phyloP scores from a whole-genome alignment of 2,113 vertebrate species.

The Tetraodon nigroviridis region DNA sequence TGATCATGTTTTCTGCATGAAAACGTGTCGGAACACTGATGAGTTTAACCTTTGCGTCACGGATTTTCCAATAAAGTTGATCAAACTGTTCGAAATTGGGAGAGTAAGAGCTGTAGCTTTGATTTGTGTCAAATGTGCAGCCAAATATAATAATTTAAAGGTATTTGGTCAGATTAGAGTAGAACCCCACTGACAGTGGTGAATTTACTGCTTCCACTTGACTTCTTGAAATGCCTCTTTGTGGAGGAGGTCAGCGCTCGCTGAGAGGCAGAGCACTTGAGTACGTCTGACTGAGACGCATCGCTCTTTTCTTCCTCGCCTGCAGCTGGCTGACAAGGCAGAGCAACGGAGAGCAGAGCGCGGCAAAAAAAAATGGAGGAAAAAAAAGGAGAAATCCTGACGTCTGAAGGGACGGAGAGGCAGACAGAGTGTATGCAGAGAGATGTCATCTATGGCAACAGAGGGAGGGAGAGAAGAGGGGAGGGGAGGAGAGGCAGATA shows the following conservation, averaged over 20 bases:
- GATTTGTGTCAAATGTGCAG: slow-evolving; percentile 7
- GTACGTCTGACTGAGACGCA: slow-evolving; percentile 42
- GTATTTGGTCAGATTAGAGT: slow-evolving; percentile 24
- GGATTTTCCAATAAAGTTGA: neutral
- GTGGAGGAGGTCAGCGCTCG: slow-evolving; percentile 48
- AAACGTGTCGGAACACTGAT: too few species aligned
- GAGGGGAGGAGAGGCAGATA: slow-evolving; percentile 33
- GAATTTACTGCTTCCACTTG: slow-evolving; percentile 56
- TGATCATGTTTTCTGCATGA: too few species aligned
- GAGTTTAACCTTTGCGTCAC: too few species aligned
- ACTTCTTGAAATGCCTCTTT: slow-evolving; percentile 60
- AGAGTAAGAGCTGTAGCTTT: neutral
- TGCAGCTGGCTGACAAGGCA: slow-evolving; percentile 16
- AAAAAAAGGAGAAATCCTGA: slow-evolving; percentile 1
- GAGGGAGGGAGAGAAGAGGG: slow-evolving; percentile 13
- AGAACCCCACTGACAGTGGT: slow-evolving; percentile 45
- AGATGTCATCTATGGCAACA: neutral
- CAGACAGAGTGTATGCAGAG: slow-evolving; percentile 5
- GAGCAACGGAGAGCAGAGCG: neutral
- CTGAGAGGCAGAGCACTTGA: slow-evolving; percentile 56
- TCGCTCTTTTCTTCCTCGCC: slow-evolving; percentile 27
- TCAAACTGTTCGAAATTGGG: neutral
- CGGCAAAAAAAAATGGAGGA: neutral
- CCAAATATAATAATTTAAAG: slow-evolving; percentile 25
- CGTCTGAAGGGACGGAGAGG: slow-evolving; percentile 11